Evolutionary conservation across 2,888 invertebrate genomes (phyloP), one percentile per base, ranked within the genome.

Genomic region (Hyposoter dolosus): DNA sequence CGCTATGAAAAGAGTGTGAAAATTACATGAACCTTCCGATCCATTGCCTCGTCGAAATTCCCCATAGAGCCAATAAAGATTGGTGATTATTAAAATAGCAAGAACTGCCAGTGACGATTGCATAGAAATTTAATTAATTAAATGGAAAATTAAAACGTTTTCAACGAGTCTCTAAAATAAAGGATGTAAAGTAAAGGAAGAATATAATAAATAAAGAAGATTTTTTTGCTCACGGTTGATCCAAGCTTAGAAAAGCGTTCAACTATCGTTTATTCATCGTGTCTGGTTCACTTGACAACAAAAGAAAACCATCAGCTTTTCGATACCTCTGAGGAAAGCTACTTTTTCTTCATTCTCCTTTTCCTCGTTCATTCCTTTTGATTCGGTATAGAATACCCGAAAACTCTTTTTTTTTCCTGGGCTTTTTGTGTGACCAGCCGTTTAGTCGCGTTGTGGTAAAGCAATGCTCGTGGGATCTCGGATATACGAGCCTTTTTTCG

Each of bases 261-360:
- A 83, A 88, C 82, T 86, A 86, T 83, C 85, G 86, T 86, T 88
- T 86, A 86, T 85, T 88, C 86, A 83, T 86, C 84, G 86, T 82
- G 60, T 83, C 63, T 47, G 86, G 80, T 86, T 83, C 82, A 75
- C 79, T 85, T 86, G 77, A 81, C 80, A 76, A 88, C 86, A 86
- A 86, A 88, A 88, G 86, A 88, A 86, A 76, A 74, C 80, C 65
- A 79, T 82, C 81, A 63, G 82, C 63, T 83, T 79, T 60, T 53
- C 68, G 43, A 82, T 78, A 66, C 50, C 60, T 60, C 81, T 56
- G 56, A 35, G 40, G 23, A 74, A 81, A 66, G 66, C 71, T 63
- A 23, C 74, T 60, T 78, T 79, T 79, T 79, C 74, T 82, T 71
- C 63, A 23, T 71, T 72, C 71, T 68, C 77, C 45, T 63, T 47